These are phyloP conservation scores for Pontoporia blainvillei DNA, from an alignment of 2,113 vertebrate species.

Conservation along the genomic window DNA sequence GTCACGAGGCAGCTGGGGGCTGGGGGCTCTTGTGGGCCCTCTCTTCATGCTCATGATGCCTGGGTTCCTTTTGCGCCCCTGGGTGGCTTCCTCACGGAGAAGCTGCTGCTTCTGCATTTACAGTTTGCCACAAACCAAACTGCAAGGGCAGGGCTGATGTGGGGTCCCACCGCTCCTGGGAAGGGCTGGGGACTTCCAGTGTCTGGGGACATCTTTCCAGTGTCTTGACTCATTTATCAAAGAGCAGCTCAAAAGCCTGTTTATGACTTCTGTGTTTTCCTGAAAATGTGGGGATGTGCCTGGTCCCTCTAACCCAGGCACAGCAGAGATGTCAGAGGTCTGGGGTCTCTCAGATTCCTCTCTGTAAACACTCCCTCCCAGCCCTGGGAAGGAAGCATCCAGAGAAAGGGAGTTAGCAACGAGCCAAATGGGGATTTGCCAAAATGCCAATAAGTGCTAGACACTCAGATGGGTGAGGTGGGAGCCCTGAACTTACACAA, in stretches of 20 bases:
- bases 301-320: too few species aligned
- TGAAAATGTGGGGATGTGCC: accelerated
- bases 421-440: background rate
- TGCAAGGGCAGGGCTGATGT: accelerated
- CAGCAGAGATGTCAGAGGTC: accelerated
- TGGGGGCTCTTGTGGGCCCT: too few species aligned
- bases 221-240: background rate
- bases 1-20: background rate
- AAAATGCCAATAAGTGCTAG: background rate
- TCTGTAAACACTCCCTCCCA: too few species aligned
- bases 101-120: background rate
- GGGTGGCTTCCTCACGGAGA: background rate
- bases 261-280: background rate
- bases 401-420: background rate
- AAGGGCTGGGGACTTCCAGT: background rate
- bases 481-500: background rate
- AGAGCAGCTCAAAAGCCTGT: background rate
- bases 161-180: background rate
- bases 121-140: background rate
- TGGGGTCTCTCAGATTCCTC: background rate
- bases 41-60: too few species aligned
- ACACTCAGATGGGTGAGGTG: accelerated
- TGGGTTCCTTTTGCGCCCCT: too few species aligned
- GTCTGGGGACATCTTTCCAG: background rate
- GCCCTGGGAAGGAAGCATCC: background rate